phyloP scores from a whole-genome alignment of 2,797 vertebrate species.

The Margarornis squamiger region DNA sequence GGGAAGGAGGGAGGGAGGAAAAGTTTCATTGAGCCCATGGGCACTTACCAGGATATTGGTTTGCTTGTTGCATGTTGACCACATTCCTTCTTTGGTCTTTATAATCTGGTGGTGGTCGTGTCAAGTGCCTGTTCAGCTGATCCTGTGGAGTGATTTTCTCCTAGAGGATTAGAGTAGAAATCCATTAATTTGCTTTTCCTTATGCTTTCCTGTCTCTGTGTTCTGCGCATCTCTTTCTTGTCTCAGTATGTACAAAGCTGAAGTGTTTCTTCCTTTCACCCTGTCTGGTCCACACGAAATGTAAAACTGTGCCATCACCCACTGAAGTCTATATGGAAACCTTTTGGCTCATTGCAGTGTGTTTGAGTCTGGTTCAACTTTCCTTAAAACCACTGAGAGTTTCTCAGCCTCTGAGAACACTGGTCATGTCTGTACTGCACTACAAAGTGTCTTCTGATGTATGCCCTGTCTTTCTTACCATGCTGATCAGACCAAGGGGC shows the following conservation, averaged over 20 bases:
- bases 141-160: slow-evolving; percentile 89
- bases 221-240: not conserved
- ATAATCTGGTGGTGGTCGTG: slow-evolving; percentile 94
- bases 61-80: slow-evolving; percentile 81
- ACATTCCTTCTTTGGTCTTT: slow-evolving; percentile 88
- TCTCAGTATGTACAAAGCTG: not conserved
- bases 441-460: not conserved
- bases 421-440: not conserved
- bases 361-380: not conserved
- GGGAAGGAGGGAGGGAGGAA: not conserved
- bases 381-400: not conserved
- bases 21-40: not conserved
- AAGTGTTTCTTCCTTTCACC: not conserved
- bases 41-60: slow-evolving; percentile 85
- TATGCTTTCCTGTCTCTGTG: not conserved
- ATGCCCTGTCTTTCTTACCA: not conserved
- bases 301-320: not conserved
- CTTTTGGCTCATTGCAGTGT: not conserved
- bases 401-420: not conserved
- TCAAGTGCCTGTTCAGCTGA: slow-evolving; percentile 90
- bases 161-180: slow-evolving; percentile 72
- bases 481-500: not conserved
- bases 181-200: not conserved
- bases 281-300: not conserved
- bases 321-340: not conserved